Conservation (phyloP, 2,113 vertebrate species). For the Mus pahari region DNA sequence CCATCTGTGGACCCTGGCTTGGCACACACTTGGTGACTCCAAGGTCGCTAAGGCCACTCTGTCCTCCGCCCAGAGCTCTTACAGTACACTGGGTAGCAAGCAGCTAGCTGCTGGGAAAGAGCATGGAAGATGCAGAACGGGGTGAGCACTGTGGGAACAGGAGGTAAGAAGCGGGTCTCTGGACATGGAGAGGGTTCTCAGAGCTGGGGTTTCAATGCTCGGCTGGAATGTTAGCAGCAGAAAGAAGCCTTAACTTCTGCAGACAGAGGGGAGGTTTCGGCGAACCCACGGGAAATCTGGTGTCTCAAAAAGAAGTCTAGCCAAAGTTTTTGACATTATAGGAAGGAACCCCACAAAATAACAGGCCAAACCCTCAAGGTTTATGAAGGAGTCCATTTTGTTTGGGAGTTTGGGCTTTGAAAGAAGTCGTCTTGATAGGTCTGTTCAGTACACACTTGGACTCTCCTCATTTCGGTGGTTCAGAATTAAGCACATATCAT, state of each 20-base stretch:
- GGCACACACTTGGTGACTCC: neutral
- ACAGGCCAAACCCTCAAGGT: conserved; percentile 27
- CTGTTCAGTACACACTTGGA: conserved; percentile 66
- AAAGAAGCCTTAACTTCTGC: neutral
- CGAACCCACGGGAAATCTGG: neutral
- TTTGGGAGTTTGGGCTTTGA: conserved; percentile 45
- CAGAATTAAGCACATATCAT: conserved; percentile 65
- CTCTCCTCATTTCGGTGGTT: conserved; percentile 56
- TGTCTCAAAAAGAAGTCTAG: neutral
- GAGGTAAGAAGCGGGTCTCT: neutral
- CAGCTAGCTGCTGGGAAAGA: neutral
- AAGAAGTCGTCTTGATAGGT: conserved; percentile 59
- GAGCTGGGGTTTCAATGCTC: neutral
- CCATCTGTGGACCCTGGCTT: neutral
- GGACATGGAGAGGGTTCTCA: too few relatives aligned
- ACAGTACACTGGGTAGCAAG: neutral
- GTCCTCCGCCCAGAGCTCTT: neutral
- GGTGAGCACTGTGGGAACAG: neutral
- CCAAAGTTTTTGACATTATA: neutral
- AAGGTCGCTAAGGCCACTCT: neutral
- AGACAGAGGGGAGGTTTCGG: neutral
- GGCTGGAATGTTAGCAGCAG: neutral
- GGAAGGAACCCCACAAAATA: neutral
- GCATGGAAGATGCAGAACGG: neutral
- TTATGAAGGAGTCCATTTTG: conserved; percentile 66